Evolutionary conservation across 2,888 invertebrate genomes (phyloP).

Genomic region (Syrphus vitripennis): DNA sequence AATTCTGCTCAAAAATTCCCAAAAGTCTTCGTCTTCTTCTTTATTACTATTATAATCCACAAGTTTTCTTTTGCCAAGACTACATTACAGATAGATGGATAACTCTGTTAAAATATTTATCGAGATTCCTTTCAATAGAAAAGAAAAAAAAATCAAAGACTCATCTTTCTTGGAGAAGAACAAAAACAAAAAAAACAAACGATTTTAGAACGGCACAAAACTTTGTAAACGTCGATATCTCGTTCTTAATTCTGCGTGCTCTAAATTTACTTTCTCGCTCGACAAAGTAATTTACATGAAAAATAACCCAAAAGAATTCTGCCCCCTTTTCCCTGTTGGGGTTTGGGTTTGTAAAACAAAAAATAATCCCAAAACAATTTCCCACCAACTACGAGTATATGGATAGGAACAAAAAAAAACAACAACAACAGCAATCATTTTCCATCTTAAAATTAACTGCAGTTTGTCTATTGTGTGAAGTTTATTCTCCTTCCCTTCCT

Average conservation of each 20-base stretch:
- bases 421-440: constrained; percentile 56
- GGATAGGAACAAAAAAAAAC: no score
- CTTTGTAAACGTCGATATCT: constrained; percentile 52
- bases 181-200: background rate
- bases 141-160: background rate
- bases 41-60: background rate
- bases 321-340: background rate
- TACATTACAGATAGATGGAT: background rate
- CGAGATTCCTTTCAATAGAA: constrained; percentile 33
- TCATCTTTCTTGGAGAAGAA: background rate
- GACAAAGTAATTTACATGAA: constrained; percentile 64
- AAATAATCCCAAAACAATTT: constrained; percentile 39
- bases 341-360: background rate
- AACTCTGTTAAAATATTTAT: constrained; percentile 53
- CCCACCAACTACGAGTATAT: background rate
- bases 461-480: constrained; percentile 56
- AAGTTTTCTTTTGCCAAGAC: background rate
- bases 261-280: constrained; percentile 61
- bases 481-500: background rate
- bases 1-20: constrained; percentile 27
- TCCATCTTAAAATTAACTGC: constrained; percentile 69
- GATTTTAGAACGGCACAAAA: background rate
- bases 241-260: constrained; percentile 1
- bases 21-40: background rate
- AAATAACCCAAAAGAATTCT: constrained; percentile 43